Evolutionary conservation across 2,113 vertebrate species (phyloP).

Genomic region (Hydrochoerus hydrochaeris): DNA sequence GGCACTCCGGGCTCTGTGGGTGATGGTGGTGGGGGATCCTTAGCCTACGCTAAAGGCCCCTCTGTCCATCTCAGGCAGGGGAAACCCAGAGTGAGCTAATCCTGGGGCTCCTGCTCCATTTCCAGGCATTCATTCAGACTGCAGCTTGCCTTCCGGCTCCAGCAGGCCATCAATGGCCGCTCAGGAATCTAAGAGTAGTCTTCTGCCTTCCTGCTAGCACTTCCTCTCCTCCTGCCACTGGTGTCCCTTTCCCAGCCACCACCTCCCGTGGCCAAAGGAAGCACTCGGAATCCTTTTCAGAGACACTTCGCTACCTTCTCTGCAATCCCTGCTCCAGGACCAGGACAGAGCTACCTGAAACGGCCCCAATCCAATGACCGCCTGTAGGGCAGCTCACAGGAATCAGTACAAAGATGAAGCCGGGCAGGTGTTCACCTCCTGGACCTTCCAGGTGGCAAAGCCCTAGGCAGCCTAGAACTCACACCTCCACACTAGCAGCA

Average conservation of each 20-base stretch:
- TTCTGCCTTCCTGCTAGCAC: conserved; percentile 73
- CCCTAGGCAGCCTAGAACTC: not conserved
- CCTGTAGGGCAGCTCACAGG: not conserved
- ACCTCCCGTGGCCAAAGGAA: conserved; percentile 75
- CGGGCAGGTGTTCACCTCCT: not conserved
- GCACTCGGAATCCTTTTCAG: conserved; percentile 40
- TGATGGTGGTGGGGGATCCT: not conserved
- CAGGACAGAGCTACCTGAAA: not conserved
- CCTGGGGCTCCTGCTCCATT: conserved; percentile 48
- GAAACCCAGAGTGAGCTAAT: conserved; percentile 70
- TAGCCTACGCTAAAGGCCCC: not conserved
- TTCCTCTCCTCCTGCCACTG: not conserved
- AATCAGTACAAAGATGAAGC: not conserved
- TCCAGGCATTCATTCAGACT: conserved; percentile 79
- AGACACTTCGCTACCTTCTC: conserved; percentile 41
- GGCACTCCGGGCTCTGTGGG: too few relatives aligned
- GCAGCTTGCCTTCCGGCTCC: conserved; percentile 74
- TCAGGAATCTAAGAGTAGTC: conserved; percentile 55
- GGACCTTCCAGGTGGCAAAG: not conserved
- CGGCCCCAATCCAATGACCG: not conserved
- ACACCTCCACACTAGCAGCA: not conserved
- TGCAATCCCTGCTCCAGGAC: conserved; percentile 6
- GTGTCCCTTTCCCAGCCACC: conserved; percentile 69
- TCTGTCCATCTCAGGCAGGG: conserved; percentile 22
- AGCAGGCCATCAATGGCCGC: conserved; percentile 71